Evolutionary conservation across 2,888 invertebrate genomes (phyloP), one percentile per base, ranked within the genome.

Genomic region (Chrysotoxum bicinctum): DNA sequence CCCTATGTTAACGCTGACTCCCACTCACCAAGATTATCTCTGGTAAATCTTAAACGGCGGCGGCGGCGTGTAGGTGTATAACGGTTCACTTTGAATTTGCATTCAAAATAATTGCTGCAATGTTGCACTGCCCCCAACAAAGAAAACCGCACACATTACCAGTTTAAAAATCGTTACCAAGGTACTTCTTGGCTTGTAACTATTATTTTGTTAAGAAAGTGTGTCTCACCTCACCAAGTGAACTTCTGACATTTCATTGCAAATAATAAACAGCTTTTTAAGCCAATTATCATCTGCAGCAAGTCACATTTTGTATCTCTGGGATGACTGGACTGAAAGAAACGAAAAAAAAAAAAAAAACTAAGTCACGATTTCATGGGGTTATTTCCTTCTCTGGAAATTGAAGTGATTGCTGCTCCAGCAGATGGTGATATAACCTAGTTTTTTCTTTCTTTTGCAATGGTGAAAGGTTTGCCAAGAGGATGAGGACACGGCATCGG

Each of bases 171-270:
- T 45, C 45, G 48, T 48, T 37, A 60, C 37, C 35, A 21, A 21
- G 19, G 37, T 32, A 16, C 35, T 35, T 45, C 26, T 26, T 2
- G 4, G 21, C 45, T 45, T 19, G 45, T 8, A 7, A 26, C 6
- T 45, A 32, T 68, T 68, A 60, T 35, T 73, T 69, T 70, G 66
- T 64, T 58, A 77, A 54, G 68, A 73, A 78, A 73, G 78, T 78
- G 78, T 74, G 78, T 73, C 82, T 76, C 23, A 37, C 60, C 60
- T 21, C 21, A 16, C 26, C 19, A 10, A 62, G 12, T 78, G 78
- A 83, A 83, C 73, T 74, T 68, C 78, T 73, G 78, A 74, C 78
- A 83, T 83, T 83, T 83, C 40, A 23, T 37, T 62, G 78, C 45
- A 62, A 78, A 68, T 54, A 80, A 40, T 50, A 35, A 23, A 50